A percentile compares a stretch with the other conserved stretches of the same genome.
These are phyloP conservation scores for Euphonia xanthogaster DNA, from an alignment of 2,797 vertebrate genomes.

Conservation along the genomic window DNA sequence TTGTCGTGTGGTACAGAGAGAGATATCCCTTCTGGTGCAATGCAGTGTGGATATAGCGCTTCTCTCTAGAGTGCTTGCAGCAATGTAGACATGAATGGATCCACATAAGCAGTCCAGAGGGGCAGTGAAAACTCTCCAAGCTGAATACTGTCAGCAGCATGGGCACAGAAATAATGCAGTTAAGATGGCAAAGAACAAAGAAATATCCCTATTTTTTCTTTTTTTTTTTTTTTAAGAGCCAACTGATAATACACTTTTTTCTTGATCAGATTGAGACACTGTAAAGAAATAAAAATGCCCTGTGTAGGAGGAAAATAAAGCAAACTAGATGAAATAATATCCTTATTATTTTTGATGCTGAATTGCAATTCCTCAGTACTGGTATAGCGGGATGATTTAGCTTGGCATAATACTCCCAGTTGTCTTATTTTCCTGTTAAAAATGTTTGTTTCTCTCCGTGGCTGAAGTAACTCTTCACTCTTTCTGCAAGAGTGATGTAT, in stretches of 20 bases:
- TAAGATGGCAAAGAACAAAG: not conserved
- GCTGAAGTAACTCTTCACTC: not conserved
- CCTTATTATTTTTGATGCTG: constrained; percentile 4
- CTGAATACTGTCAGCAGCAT: not conserved
- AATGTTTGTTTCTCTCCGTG: not conserved
- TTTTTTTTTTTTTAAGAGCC: not conserved
- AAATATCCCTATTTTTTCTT: not conserved
- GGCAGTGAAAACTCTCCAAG: not conserved
- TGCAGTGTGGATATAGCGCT: not conserved
- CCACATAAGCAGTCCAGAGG: not conserved
- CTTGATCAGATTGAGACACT: not conserved
- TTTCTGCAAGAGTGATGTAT: not conserved
- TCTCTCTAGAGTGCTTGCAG: not conserved
- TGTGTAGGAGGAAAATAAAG: not conserved
- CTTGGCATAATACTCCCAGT: not conserved
- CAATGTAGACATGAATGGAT: not conserved
- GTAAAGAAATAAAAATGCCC: not conserved
- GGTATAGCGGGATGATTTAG: constrained; percentile 7
- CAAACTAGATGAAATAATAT: not conserved
- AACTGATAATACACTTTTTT: not conserved
- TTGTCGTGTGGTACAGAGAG: not conserved
- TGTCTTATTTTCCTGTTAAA: constrained; percentile 26
- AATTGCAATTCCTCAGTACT: not conserved
- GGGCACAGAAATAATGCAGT: not conserved
- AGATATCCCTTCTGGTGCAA: not conserved